Base-by-base conservation (phyloP, 2,888 invertebrate genomes). In the Hoplodrina ambigua region DNA sequence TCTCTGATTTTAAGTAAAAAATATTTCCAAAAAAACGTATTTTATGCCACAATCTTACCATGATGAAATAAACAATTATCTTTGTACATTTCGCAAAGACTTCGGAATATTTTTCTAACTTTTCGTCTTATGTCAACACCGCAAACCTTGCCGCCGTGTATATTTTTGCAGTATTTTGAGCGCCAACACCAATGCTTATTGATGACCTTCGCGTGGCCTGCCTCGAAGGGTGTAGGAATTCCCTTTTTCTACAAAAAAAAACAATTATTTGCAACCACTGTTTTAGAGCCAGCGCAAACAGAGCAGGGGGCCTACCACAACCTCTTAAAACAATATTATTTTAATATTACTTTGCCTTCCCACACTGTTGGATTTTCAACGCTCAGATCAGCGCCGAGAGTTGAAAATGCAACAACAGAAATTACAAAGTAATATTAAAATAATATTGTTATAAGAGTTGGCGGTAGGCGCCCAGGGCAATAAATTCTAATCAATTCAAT, bases 171-270 rank as follows among this genome's bases (percentile, higher is more conserved):
- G 65, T 88, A 83, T 62, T 81, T 86, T 0, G 85, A 77, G 2
- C 90, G 79, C 93, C 93, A 94, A 66, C 94, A 94, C 94, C 94
- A 94, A 62, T 90, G 91, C 4, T 90, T 30, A 19, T 88, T 86
- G 30, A 90, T 82, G 1, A 89, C 78, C 19, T 81, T 68, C n/a
- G 76, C 66, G 6, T 81, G 74, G 13, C 82, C 87, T 1, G 4
- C 25, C 41, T 64, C 68, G 7, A 75, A 79, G 4, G 41, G 72
- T 1, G 69, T 78, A 4, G 63, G 15, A 8, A 41, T 53, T 10
- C 4, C 4, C 17, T n/a, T 37, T 4, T 0, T 13, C 19, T 37
- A 56, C 50, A 53, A 44, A 19, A 41, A 25, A 50, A 44, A 37
- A 6, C 0, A n/a, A 17, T 13, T 20, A 44, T 30, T 37, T 46